phyloP scores from a whole-genome alignment of 2,888 invertebrate species.

The Sarcophaga carnaria region DNA sequence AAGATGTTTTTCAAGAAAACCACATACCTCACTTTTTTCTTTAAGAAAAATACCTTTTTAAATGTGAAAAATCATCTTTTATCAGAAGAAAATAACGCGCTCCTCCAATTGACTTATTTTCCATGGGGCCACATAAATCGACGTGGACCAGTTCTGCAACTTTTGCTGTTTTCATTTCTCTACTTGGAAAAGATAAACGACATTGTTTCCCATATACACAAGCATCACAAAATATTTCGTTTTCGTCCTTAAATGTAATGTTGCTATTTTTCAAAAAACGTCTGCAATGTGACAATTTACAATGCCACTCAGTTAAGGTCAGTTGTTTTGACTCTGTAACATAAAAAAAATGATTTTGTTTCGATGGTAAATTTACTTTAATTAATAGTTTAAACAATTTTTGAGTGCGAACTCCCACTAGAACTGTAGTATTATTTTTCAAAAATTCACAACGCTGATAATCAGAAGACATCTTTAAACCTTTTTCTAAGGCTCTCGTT shows the following conservation, averaged over 20 bases:
- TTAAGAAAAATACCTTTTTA: slow-evolving; percentile 39
- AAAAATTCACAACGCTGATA: slow-evolving; percentile 46
- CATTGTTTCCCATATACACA: slow-evolving; percentile 47
- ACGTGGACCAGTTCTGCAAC: slow-evolving; percentile 39
- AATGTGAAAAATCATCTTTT: slow-evolving; percentile 38
- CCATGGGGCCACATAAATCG: slow-evolving; percentile 48
- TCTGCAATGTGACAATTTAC: slow-evolving; percentile 35
- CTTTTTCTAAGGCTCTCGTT: slow-evolving; percentile 46
- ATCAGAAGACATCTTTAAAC: slow-evolving; percentile 49
- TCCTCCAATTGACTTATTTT: slow-evolving; percentile 40
- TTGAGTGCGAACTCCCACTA: slow-evolving; percentile 43
- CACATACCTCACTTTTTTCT: slow-evolving; percentile 31
- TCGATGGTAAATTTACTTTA: slow-evolving; percentile 28
- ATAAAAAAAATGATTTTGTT: slow-evolving; percentile 27
- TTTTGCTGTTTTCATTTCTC: slow-evolving; percentile 29
- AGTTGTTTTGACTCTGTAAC: slow-evolving; percentile 25
- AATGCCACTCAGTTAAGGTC: slow-evolving; percentile 39
- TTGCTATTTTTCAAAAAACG: slow-evolving; percentile 34
- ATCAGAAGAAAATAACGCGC: slow-evolving; percentile 33
- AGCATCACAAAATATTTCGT: slow-evolving; percentile 42
- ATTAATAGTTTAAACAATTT: slow-evolving; percentile 51
- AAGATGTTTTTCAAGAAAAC: slow-evolving; percentile 35
- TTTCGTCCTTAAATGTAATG: slow-evolving; percentile 36
- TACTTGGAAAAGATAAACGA: slow-evolving; percentile 32
- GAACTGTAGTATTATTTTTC: slow-evolving; percentile 40